These are phyloP conservation scores for Loxodonta africana DNA, from an alignment of 2,113 vertebrate species.

Conservation along the genomic window DNA sequence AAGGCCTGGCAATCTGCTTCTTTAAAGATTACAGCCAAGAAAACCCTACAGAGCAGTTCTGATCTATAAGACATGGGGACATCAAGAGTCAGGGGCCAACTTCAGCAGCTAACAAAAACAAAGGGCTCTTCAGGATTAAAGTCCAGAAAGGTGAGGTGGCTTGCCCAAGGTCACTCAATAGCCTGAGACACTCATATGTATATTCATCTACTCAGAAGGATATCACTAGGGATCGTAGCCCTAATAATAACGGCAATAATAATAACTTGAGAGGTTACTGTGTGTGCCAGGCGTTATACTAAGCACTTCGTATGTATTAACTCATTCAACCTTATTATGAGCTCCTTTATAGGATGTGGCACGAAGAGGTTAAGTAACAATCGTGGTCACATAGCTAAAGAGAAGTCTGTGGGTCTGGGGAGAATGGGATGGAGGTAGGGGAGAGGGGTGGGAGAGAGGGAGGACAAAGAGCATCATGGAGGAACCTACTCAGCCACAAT, in stretches of 20 bases:
- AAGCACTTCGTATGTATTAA: neutral
- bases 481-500: neutral
- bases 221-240: neutral
- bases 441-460: neutral
- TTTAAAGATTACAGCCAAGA: neutral
- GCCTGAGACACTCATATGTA: neutral
- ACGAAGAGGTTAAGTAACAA: neutral
- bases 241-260: neutral
- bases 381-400: neutral
- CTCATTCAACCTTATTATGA: neutral
- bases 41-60: neutral
- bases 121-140: slow-evolving; percentile 19
- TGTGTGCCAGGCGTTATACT: neutral
- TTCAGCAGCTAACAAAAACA: neutral
- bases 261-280: neutral
- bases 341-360: neutral
- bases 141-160: slow-evolving; percentile 1
- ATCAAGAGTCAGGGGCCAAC: neutral
- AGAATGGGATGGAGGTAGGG: neutral
- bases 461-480: neutral
- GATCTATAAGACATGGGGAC: neutral
- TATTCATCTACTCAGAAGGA: neutral
- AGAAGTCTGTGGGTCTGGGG: neutral
- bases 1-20: neutral
- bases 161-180: slow-evolving; percentile 38